phyloP scores from a whole-genome alignment of 1,140 invertebrate species.

The Metaphire vulgaris region DNA sequence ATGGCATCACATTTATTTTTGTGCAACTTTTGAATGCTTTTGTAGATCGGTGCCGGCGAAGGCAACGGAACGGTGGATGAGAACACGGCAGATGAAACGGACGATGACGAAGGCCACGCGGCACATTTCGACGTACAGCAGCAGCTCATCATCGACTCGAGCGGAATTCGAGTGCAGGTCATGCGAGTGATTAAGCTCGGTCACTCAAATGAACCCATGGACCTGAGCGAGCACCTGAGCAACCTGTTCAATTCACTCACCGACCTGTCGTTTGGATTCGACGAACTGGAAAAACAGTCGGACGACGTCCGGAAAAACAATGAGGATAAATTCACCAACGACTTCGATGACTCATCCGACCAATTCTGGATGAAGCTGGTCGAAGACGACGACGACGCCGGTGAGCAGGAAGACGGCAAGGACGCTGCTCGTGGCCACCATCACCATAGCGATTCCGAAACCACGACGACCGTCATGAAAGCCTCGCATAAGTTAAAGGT shows the following conservation, averaged over 20 bases:
- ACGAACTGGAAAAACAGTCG: background rate
- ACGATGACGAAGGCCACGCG: background rate
- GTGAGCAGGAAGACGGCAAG: background rate
- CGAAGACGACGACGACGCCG: background rate
- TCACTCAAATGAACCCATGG: background rate
- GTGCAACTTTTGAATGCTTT: too few species aligned
- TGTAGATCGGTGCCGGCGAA: too few species aligned
- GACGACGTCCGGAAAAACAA: background rate
- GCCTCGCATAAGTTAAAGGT: background rate
- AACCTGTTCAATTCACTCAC: background rate
- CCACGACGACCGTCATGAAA: background rate
- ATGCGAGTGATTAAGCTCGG: background rate
- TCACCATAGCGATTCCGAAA: background rate
- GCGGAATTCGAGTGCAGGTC: background rate
- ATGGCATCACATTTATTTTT: too few species aligned
- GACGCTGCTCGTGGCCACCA: background rate
- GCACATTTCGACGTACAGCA: background rate
- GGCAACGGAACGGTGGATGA: too few species aligned
- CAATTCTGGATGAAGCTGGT: background rate
- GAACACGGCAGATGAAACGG: too few species aligned
- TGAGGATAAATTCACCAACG: background rate
- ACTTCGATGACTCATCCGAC: background rate
- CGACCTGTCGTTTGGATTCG: background rate
- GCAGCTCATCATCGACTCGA: background rate
- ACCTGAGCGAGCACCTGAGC: background rate